A percentile compares a stretch with the other conserved stretches of the same genome.
Conservation (phyloP, 2,113 vertebrate genomes). For the Cinclus cinclus region DNA sequence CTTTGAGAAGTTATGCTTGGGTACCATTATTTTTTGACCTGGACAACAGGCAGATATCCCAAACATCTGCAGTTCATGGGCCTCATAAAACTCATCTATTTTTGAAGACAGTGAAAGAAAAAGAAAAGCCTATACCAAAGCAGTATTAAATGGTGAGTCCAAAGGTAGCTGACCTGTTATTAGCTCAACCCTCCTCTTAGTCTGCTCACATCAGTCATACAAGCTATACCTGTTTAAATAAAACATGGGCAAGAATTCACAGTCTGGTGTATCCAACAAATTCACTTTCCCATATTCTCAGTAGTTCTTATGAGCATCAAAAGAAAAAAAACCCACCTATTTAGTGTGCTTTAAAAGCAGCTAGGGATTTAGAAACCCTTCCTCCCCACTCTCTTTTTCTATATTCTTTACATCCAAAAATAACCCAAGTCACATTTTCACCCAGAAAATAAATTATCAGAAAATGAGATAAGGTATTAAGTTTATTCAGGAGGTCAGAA, state of each 20-base stretch:
- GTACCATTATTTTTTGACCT: not conserved
- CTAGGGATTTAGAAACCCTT: not conserved
- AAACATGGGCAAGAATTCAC: not conserved
- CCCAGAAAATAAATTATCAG: not conserved
- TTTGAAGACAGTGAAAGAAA: not conserved
- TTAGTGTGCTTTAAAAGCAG: not conserved
- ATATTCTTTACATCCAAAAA: not conserved
- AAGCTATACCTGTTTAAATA: not conserved
- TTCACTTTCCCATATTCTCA: not conserved
- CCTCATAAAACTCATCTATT: not conserved
- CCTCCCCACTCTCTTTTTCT: not conserved
- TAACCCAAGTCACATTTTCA: not conserved
- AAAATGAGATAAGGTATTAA: not conserved
- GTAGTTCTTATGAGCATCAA: not conserved
- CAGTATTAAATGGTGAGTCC: not conserved
- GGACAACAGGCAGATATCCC: not conserved
- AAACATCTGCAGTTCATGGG: not conserved
- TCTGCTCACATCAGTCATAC: not conserved
- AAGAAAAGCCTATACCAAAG: not conserved
- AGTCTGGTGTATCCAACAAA: not conserved
- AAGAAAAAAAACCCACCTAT: not conserved
- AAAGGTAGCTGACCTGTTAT: not conserved
- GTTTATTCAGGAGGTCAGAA: not conserved
- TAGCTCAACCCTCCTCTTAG: not conserved
- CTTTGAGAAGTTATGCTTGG: not conserved